Percentiles rank a stretch among this genome's conserved stretches.
These are phyloP conservation scores for Ariopsis seemanni DNA, from an alignment of 2,113 vertebrate species.

Conservation along the genomic window DNA sequence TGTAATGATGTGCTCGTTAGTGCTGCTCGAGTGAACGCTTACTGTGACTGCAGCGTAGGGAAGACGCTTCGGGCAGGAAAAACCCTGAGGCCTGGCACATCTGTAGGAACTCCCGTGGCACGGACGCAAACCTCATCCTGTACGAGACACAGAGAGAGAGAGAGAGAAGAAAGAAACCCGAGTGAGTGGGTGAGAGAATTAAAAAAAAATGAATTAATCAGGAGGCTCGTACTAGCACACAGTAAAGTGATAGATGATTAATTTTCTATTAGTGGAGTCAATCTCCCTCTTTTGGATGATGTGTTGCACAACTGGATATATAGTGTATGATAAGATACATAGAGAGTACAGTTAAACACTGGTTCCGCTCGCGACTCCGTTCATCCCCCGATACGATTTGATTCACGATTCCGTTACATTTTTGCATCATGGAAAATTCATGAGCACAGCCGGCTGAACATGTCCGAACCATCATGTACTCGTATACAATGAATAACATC, in stretches of 20 bases:
- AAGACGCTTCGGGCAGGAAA: conserved; percentile 76
- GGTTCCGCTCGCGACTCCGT: not conserved
- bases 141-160: not conserved
- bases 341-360: not conserved
- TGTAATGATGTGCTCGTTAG: conserved; percentile 3
- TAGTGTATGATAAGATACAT: not conserved
- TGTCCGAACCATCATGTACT: too few species aligned
- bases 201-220: not conserved
- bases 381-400: not conserved
- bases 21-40: conserved; percentile 57
- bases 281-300: not conserved
- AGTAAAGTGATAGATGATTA: not conserved
- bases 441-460: not conserved
- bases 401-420: not conserved
- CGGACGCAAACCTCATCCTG: conserved; percentile 82
- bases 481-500: too few species aligned
- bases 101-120: conserved; percentile 80
- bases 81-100: conserved; percentile 80
- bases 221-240: not conserved
- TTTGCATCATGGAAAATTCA: not conserved
- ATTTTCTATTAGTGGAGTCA: not conserved
- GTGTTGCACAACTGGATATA: not conserved
- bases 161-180: not conserved
- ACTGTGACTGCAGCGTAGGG: conserved; percentile 76
- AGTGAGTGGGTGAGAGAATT: not conserved